Base-by-base conservation (phyloP, 1,140 invertebrate species). In the Harpegnathos saltator region DNA sequence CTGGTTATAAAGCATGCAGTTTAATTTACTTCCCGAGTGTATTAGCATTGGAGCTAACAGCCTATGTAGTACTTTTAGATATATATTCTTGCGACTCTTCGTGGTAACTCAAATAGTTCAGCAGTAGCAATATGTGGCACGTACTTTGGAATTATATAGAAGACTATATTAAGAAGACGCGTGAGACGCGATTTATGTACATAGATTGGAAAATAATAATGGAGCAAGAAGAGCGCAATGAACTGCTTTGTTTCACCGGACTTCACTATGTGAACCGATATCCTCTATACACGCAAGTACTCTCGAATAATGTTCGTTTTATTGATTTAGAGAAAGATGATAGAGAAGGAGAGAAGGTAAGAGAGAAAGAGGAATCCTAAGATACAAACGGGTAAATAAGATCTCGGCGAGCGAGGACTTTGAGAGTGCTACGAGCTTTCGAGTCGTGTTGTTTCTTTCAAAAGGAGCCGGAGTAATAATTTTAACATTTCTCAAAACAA, bases 321-420 rank as follows among this genome's bases (percentile, higher is more conserved):
- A 78, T 78, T 65, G 82, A 58, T 66, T 78, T 65, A 78, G 29
- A 66, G 44, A 78, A 65, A 50, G 56, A 24, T 26, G 17, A 59
- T 26, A 59, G 11, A 65, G 19, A 58, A 59, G n/a, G 5, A 44
- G 33, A 69, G 14, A 0, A 11, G 17, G 19, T 44, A 11, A 65
- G 63, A 65, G 63, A 65, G 63, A 65, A 11, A 22, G 19, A 58
- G 71, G 24, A 80, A 80, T 80, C 22, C 29, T 33, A n/a, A 80
- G 65, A 59, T 80, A 80, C 65, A 71, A 80, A 80, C 65, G 75
- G 22, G 75, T 80, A 80, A 80, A 80, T 80, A 80, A 80, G 38
- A 80, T 4, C 65, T 29, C 17, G 14, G 52, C 24, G 26, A 77
- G 74, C 52, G 65, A 58, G 50, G 75, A 71, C 52, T 71, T 80